A percentile compares a stretch with the other conserved stretches of the same genome.
These are phyloP conservation scores for Diadema setosum DNA, from an alignment of 35 echinoderm and acorn worm species.

Conservation along the genomic window DNA sequence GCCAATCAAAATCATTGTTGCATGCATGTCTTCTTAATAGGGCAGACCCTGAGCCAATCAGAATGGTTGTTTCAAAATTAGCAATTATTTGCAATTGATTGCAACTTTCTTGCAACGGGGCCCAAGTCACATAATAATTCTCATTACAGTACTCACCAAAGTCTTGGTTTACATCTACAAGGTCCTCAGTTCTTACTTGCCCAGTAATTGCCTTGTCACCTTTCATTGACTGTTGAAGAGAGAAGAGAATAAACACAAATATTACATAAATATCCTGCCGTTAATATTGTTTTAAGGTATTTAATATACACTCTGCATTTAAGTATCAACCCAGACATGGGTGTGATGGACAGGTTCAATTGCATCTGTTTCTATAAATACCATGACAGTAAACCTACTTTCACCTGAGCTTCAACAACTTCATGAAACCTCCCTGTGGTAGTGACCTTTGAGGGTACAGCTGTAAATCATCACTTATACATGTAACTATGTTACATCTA, in stretches of 20 bases:
- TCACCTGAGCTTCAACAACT: neutral
- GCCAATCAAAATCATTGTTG: neutral
- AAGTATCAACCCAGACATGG: neutral
- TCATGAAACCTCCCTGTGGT: too few relatives aligned
- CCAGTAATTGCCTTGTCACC: conserved; percentile 67
- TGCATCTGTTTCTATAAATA: neutral
- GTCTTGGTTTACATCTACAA: neutral
- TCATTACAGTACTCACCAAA: neutral
- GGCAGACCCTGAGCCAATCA: too few relatives aligned
- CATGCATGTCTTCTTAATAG: neutral
- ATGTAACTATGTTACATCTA: too few relatives aligned
- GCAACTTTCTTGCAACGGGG: neutral
- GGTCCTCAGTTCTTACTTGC: neutral
- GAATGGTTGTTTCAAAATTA: neutral
- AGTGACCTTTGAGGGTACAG: too few relatives aligned
- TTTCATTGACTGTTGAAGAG: conserved; percentile 68
- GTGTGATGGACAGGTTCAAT: neutral
- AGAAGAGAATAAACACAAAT: neutral
- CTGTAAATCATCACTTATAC: too few relatives aligned
- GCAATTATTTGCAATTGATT: neutral
- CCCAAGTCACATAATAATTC: neutral
- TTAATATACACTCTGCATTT: neutral
- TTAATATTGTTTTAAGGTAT: neutral
- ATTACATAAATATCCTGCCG: neutral
- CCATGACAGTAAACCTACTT: neutral